These are phyloP conservation scores for Zaprionus obscuricornis DNA, from an alignment of 2,888 invertebrate species.

Conservation along the genomic window DNA sequence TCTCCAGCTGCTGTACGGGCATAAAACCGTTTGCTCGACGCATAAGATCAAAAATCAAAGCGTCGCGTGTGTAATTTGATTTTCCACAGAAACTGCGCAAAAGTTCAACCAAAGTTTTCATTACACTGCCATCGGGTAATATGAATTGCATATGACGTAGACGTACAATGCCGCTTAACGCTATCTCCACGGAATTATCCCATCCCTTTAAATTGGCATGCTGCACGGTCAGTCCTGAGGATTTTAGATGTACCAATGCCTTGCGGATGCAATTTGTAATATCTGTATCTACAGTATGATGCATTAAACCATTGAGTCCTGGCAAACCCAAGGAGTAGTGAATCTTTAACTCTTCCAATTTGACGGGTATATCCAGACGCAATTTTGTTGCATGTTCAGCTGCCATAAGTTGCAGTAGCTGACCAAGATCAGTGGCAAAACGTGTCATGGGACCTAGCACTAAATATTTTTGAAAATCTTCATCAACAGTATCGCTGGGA, in stretches of 20 bases:
- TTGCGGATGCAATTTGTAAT: conserved; percentile 61
- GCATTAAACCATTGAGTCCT: conserved; percentile 61
- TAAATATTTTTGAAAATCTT: conserved; percentile 84
- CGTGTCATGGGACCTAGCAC: conserved; percentile 90
- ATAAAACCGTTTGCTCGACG: conserved; percentile 69
- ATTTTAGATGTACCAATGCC: conserved; percentile 64
- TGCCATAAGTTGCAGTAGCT: conserved; percentile 87
- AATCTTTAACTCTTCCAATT: conserved; percentile 84
- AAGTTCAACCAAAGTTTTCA: conserved; percentile 40
- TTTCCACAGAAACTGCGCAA: conserved; percentile 46
- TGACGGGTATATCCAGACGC: conserved; percentile 85
- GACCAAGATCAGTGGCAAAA: conserved; percentile 89
- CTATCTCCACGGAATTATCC: conserved; percentile 65
- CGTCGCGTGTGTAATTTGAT: conserved; percentile 70
- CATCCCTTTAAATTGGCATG: conserved; percentile 45
- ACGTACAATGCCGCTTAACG: conserved; percentile 50
- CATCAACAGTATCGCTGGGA: conserved; percentile 85
- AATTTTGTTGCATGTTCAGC: conserved; percentile 83
- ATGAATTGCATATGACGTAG: conserved; percentile 54
- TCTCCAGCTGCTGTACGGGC: conserved; percentile 37
- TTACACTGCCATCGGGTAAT: conserved; percentile 3
- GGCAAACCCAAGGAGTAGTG: conserved; percentile 65
- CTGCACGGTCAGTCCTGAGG: conserved; percentile 50
- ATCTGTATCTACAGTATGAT: conserved; percentile 56
- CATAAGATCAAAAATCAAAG: conserved; percentile 72